Percentiles rank a stretch among this genome's conserved stretches.
Evolutionary conservation across 2,797 vertebrate genomes (phyloP).

Genomic region (Avahi laniger): DNA sequence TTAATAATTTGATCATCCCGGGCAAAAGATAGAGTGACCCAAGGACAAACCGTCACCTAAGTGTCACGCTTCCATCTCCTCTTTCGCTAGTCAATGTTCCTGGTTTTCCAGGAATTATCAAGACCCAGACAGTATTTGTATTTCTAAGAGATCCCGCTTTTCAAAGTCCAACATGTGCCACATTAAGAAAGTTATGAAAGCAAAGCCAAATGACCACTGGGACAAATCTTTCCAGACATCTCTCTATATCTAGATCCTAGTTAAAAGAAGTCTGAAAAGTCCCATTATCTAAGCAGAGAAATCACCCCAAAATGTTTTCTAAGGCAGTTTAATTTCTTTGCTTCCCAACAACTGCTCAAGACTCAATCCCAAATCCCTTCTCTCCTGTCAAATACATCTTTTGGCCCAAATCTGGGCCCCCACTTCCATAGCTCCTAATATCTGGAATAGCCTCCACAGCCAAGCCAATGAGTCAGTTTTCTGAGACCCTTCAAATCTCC

Average conservation of each 20-base stretch:
- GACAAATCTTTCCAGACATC: neutral
- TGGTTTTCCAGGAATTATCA: neutral
- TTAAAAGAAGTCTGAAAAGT: neutral
- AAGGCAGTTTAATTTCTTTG: conserved; percentile 6
- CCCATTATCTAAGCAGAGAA: neutral
- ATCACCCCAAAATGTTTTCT: neutral
- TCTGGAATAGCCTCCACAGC: neutral
- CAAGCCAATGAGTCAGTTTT: conserved; percentile 26
- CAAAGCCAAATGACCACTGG: neutral
- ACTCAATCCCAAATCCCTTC: conserved; percentile 19
- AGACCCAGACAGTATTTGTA: neutral
- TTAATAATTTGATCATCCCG: neutral
- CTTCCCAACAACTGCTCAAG: neutral
- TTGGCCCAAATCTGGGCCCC: neutral
- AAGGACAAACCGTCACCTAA: neutral
- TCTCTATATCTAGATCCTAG: neutral
- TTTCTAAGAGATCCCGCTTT: neutral
- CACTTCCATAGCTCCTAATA: neutral
- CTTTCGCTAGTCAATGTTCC: neutral
- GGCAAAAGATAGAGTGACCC: neutral
- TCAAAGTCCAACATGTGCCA: neutral
- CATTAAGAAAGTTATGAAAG: neutral
- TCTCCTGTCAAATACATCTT: conserved; percentile 28
- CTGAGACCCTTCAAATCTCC: conserved; percentile 6
- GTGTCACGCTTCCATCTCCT: neutral